These are phyloP conservation scores for Callyntrura guangdongensis DNA, from an alignment of 2,888 invertebrate species.

Conservation along the genomic window DNA sequence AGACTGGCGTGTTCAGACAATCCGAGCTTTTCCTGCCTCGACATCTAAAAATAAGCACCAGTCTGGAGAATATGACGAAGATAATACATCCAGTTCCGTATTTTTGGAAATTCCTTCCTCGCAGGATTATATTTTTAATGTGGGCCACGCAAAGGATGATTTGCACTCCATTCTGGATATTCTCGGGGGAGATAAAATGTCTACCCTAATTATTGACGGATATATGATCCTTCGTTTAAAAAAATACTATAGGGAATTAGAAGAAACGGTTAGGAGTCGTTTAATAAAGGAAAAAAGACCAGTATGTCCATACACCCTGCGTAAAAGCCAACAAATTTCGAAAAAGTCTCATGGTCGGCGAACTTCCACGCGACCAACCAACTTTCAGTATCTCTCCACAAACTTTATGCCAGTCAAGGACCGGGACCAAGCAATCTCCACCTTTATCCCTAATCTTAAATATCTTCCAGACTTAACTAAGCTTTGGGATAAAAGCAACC, in stretches of 20 bases:
- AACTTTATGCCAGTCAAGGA: conserved; percentile 38
- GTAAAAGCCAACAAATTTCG: background rate
- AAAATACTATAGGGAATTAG: conserved; percentile 10
- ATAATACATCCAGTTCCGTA: background rate
- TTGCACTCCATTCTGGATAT: conserved; percentile 37
- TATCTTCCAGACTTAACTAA: background rate
- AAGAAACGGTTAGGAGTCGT: background rate
- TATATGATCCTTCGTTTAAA: conserved; percentile 29
- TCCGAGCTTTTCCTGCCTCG: background rate
- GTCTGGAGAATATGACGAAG: background rate
- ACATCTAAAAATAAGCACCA: background rate
- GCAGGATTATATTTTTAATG: background rate
- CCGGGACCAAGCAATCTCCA: background rate
- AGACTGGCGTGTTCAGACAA: conserved; percentile 47
- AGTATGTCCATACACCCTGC: background rate
- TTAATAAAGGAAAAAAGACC: background rate
- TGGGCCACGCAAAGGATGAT: conserved; percentile 1
- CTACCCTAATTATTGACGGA: conserved; percentile 7
- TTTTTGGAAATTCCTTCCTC: conserved; percentile 13
- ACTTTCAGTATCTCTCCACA: conserved; percentile 42
- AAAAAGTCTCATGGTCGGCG: background rate
- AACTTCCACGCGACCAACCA: background rate
- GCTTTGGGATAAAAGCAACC: background rate
- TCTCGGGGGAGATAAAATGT: conserved; percentile 21
- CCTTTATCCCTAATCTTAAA: background rate